These are phyloP conservation scores for Pteruthius melanotis DNA, from an alignment of 2,113 vertebrate species.

Conservation along the genomic window DNA sequence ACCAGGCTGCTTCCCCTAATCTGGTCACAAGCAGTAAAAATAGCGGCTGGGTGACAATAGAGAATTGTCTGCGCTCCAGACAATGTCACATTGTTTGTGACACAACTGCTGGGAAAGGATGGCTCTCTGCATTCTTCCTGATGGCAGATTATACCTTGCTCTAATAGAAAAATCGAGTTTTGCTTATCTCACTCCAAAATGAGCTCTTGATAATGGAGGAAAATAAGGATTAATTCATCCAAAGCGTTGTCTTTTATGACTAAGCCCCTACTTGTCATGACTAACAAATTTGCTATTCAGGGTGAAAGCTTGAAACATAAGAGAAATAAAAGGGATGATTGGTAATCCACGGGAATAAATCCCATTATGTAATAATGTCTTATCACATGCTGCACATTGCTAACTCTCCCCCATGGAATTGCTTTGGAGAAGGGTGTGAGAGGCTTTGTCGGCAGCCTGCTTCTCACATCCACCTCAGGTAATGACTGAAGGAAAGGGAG, in stretches of 20 bases:
- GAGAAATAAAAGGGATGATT: slow-evolving; percentile 11
- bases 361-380: slow-evolving; percentile 1
- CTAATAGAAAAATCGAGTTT: not conserved
- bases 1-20: not conserved
- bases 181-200: not conserved
- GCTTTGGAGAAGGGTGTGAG: not conserved
- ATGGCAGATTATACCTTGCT: not conserved
- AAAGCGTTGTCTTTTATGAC: not conserved
- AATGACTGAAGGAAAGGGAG: not conserved
- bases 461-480: not conserved
- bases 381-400: slow-evolving; percentile 28
- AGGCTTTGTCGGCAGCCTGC: not conserved
- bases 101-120: not conserved
- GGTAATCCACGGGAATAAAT: slow-evolving; percentile 29
- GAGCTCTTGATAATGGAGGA: slow-evolving; percentile 3
- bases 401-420: not conserved
- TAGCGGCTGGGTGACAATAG: not conserved
- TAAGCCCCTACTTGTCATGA: slow-evolving; percentile 22
- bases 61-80: not conserved
- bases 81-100: not conserved
- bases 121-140: not conserved
- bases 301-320: not conserved
- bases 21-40: not conserved
- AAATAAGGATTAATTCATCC: not conserved
- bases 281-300: slow-evolving; percentile 16